These are phyloP conservation scores for Himalopsyche japonica DNA, from an alignment of 2,888 invertebrate species.

Conservation along the genomic window DNA sequence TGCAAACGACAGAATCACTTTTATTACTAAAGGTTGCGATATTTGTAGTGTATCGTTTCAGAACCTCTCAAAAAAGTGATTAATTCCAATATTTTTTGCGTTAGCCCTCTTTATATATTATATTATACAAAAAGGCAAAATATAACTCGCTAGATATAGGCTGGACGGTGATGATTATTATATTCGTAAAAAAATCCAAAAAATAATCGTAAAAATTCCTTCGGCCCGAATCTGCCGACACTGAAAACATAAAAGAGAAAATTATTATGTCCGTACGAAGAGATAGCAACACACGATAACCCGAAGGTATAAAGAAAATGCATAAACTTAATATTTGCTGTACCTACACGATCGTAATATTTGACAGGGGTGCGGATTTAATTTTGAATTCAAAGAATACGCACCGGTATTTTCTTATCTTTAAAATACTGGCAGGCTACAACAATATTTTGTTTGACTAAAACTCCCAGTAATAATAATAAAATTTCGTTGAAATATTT, in stretches of 20 bases:
- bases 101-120: too few relatives aligned
- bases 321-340: conserved; percentile 35
- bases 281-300: conserved; percentile 19
- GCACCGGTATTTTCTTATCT: not conserved
- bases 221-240: not conserved
- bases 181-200: not conserved
- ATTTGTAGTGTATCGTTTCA: too few relatives aligned
- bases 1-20: too few relatives aligned
- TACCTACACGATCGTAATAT: conserved; percentile 14
- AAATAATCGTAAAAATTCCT: conserved; percentile 1
- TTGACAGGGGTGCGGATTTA: not conserved
- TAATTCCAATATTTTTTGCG: too few relatives aligned
- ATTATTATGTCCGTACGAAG: not conserved
- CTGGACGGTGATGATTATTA: not conserved
- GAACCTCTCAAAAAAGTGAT: too few relatives aligned
- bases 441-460: too few relatives aligned
- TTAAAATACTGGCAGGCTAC: not conserved
- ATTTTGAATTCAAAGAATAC: not conserved
- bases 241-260: conserved; percentile 11
- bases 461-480: too few relatives aligned
- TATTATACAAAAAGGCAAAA: too few relatives aligned
- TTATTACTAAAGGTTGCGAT: too few relatives aligned
- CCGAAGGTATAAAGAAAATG: conserved; percentile 23
- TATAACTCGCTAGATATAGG: not conserved
- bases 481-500: too few relatives aligned